Conservation (phyloP, 2,797 vertebrate genomes). For the Chanos chanos region DNA sequence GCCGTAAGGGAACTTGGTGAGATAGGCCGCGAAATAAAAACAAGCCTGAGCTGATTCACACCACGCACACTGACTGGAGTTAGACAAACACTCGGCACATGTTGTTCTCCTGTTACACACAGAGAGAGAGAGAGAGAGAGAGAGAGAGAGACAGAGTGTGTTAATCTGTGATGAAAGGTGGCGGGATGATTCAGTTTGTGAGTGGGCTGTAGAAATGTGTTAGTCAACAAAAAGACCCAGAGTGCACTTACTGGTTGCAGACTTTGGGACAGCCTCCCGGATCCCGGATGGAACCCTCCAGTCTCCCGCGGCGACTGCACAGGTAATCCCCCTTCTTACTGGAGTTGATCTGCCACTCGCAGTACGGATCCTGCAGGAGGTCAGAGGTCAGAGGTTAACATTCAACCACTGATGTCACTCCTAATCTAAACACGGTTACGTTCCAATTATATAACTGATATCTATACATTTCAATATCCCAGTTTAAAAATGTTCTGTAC, state of each 20-base stretch:
- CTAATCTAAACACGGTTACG: too few relatives aligned
- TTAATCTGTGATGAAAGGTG: not conserved
- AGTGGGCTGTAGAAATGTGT: not conserved
- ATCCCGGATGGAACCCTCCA: constrained; percentile 80
- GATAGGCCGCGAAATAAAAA: constrained; percentile 90
- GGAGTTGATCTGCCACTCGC: constrained; percentile 88
- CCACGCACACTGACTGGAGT: constrained; percentile 95
- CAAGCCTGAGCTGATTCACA: constrained; percentile 89
- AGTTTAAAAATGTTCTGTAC: too few relatives aligned
- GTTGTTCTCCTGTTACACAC: constrained; percentile 73
- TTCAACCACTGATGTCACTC: constrained; percentile 8
- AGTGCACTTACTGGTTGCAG: constrained; percentile 83
- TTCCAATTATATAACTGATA: too few relatives aligned
- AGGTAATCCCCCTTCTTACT: constrained; percentile 88
- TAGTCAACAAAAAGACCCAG: not conserved
- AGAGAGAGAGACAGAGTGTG: not conserved
- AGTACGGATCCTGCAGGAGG: constrained; percentile 77
- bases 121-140: constrained; percentile 11
- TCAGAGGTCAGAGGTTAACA: too few relatives aligned
- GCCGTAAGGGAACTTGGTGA: constrained; percentile 89
- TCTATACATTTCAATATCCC: too few relatives aligned
- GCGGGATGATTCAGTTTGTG: not conserved
- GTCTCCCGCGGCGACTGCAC: constrained; percentile 82
- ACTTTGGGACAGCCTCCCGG: constrained; percentile 78
- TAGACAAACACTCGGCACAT: constrained; percentile 85